Base-by-base conservation (phyloP, 2,113 vertebrate species). In the Notothenia rossii region DNA sequence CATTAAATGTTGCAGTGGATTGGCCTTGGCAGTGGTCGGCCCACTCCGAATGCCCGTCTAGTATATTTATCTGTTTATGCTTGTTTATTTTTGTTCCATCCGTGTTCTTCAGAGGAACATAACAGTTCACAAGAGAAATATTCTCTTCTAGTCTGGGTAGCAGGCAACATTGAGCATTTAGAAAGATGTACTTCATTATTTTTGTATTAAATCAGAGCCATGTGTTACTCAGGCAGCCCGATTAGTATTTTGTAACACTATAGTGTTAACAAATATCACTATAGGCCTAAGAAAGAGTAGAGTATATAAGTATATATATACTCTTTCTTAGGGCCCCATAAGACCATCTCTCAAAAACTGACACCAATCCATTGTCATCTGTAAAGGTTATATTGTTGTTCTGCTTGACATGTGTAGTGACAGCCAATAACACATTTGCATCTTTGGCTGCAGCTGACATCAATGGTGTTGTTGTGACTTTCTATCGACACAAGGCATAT, bases 381-480 rank as follows among this genome's bases (percentile, higher is more conserved):
- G 53, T 79, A 93, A 93, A 94, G 91, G 91, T 92, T 91, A 93
- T 72, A 83, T 86, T 87, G 86, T 80, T 79, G 83, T 85, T 85
- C 72, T 84, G 65, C 79, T 79, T 88, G 86, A 81, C 86, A 80
- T 90, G 81, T 86, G 79, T 56, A 59, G 84, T 80, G 86, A 90
- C 85, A 87, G 82, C 89, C 91, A 83, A 90, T 92, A 93, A 87
- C 84, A 85, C 85, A 91, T 92, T 90, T 91, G 88, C 88, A 93
- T 93, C 87, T 84, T 72, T 66, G 74, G 68, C 76, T 86, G 84
- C 75, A 40, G 78, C 82, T 93, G 93, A 93, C 91, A 93, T 77
- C 66, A 81, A 90, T 65, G 89, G 64, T 82, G 88, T 84, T 89
- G 82, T 79, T 91, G 92, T 83, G 84, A 91, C 89, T 91, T 78